phyloP scores from a whole-genome alignment of 1,140 invertebrate genomes.

The Eumaeus atala region DNA sequence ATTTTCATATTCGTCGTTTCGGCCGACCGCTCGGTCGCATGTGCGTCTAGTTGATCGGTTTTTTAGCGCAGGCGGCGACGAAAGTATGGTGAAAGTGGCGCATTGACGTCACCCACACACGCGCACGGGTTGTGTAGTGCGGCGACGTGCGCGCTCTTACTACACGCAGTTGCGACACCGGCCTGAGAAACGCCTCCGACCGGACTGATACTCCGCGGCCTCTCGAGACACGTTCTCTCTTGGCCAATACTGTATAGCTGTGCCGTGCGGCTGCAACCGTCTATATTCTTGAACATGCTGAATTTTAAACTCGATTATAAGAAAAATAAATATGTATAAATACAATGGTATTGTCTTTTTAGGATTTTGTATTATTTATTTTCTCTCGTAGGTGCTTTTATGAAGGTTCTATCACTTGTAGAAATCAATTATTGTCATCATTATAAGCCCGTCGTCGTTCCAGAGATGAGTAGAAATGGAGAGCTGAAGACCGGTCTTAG shows the following conservation, averaged over 20 bases:
- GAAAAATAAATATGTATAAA: too few relatives aligned
- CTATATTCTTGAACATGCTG: too few relatives aligned
- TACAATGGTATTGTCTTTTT: too few relatives aligned
- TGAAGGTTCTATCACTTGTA: too few relatives aligned
- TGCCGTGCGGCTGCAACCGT: too few relatives aligned
- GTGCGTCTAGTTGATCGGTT: slow-evolving; percentile 58
- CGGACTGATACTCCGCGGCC: slow-evolving; percentile 51
- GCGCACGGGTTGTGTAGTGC: slow-evolving; percentile 44
- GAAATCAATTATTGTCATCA: too few relatives aligned
- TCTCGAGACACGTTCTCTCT: slow-evolving; percentile 65
- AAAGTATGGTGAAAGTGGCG: slow-evolving; percentile 72
- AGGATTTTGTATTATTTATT: too few relatives aligned
- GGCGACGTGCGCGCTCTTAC: slow-evolving; percentile 34
- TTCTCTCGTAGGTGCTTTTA: too few relatives aligned
- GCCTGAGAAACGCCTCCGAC: slow-evolving; percentile 52
- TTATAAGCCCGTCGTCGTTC: too few relatives aligned
- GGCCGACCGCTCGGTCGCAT: slow-evolving; percentile 54
- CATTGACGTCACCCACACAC: slow-evolving; percentile 68
- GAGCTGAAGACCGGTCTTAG: too few relatives aligned
- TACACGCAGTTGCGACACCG: slow-evolving; percentile 55
- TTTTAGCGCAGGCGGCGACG: slow-evolving; percentile 68
- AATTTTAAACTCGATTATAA: too few relatives aligned
- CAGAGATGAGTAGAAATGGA: too few relatives aligned
- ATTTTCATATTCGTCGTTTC: slow-evolving; percentile 33
- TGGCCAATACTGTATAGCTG: slow-evolving; percentile 54